A percentile compares a stretch with the other conserved stretches of the same genome.
phyloP scores from a whole-genome alignment of 92 coral and sea anemone genomes.

The Porites evermanni region DNA sequence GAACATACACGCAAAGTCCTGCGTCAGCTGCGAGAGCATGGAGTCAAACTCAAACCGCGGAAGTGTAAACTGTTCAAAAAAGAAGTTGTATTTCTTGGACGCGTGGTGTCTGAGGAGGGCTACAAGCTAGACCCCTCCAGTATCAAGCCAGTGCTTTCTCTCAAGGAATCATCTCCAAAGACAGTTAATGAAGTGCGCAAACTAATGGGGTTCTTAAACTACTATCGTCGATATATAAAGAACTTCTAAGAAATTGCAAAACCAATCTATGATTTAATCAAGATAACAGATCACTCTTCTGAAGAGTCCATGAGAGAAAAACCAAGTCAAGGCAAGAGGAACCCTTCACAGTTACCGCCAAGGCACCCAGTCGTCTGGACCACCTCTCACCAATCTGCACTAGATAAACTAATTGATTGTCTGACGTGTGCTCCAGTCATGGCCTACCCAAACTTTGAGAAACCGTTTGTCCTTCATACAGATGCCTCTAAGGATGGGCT shows the following conservation, averaged over 20 bases:
- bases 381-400: slow-evolving; percentile 36
- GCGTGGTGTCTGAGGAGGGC: slow-evolving; percentile 46
- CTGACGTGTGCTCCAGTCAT: slow-evolving; percentile 49
- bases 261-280: slow-evolving; percentile 58
- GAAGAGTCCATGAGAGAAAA: neutral
- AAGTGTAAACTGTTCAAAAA: slow-evolving; percentile 51
- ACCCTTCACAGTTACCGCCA: slow-evolving; percentile 31
- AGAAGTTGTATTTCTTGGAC: slow-evolving; percentile 58
- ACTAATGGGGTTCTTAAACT: slow-evolving; percentile 60
- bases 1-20: slow-evolving; percentile 55
- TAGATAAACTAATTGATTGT: slow-evolving; percentile 40
- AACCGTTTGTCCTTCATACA: slow-evolving; percentile 35
- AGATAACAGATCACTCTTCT: slow-evolving; percentile 13
- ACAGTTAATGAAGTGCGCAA: slow-evolving; percentile 66
- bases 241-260: slow-evolving; percentile 45
- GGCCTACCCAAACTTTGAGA: slow-evolving; percentile 50
- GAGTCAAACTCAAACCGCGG: slow-evolving; percentile 64
- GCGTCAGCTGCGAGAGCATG: slow-evolving; percentile 41
- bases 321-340: slow-evolving; percentile 23
- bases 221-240: slow-evolving; percentile 56
- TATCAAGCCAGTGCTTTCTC: slow-evolving; percentile 45
- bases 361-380: slow-evolving; percentile 53
- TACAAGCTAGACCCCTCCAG: slow-evolving; percentile 55
- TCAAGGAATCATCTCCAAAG: slow-evolving; percentile 62
- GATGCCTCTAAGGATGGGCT: slow-evolving; percentile 54